phyloP scores from a whole-genome alignment of 1,140 invertebrate species.

The Trachelipus rathkii region DNA sequence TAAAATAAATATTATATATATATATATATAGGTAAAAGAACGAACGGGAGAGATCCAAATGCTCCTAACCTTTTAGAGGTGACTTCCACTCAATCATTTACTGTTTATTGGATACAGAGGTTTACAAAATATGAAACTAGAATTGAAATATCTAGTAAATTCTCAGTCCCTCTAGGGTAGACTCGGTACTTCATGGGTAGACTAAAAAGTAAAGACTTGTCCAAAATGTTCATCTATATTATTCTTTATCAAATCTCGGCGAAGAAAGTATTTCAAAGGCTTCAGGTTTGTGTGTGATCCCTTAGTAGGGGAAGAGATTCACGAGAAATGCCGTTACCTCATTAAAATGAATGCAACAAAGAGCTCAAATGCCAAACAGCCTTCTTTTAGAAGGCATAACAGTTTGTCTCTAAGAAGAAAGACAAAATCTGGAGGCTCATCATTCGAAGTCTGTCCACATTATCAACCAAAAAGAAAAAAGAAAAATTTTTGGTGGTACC shows the following conservation, averaged over 20 bases:
- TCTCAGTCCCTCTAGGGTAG: too few relatives aligned
- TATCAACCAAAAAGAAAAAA: too few relatives aligned
- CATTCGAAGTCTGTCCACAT: not conserved
- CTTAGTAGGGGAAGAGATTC: not conserved
- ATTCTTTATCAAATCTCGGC: not conserved
- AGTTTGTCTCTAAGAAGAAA: not conserved
- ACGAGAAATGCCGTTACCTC: not conserved
- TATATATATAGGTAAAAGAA: constrained; percentile 41
- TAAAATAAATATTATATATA: too few relatives aligned
- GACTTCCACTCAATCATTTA: not conserved
- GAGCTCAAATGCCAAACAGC: not conserved
- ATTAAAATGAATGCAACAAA: not conserved
- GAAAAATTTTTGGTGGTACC: constrained; percentile 37
- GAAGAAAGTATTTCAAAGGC: constrained; percentile 1
- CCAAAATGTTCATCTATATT: too few relatives aligned
- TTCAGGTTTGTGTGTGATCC: not conserved
- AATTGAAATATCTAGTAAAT: constrained; percentile 4
- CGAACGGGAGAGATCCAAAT: not conserved
- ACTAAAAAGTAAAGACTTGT: too few relatives aligned
- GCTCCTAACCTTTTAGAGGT: not conserved
- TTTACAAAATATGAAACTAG: constrained; percentile 10
- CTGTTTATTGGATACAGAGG: not conserved
- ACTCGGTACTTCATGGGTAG: too few relatives aligned
- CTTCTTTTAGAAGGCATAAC: not conserved
- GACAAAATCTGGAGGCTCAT: not conserved